phyloP scores from a whole-genome alignment of 1,140 invertebrate genomes.

The Lasioglossum baleicum region DNA sequence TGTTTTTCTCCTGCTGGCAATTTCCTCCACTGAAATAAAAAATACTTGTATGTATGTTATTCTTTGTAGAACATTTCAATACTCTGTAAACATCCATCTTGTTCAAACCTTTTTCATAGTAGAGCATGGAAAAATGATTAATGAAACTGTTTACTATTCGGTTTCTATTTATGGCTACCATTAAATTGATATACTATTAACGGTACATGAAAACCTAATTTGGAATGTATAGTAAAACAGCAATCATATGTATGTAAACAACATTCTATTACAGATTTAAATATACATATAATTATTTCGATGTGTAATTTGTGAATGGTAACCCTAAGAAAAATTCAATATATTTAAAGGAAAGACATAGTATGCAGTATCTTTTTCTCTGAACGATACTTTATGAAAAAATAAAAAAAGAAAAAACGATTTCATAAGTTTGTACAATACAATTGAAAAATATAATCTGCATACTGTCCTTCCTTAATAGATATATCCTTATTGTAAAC shows the following conservation, averaged over 20 bases:
- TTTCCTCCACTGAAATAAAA: constrained; percentile 90
- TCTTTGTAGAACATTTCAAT: constrained; percentile 1
- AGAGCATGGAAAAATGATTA: constrained; percentile 14
- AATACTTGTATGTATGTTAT: constrained; percentile 19
- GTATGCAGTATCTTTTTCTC: constrained; percentile 48
- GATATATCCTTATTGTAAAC: constrained; percentile 28
- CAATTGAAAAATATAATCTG: constrained; percentile 32
- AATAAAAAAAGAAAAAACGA: too few species aligned
- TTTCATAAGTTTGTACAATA: background rate
- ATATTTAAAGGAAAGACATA: constrained; percentile 49
- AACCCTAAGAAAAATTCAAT: constrained; percentile 24
- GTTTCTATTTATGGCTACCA: constrained; percentile 26
- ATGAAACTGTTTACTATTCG: constrained; percentile 25
- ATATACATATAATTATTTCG: background rate
- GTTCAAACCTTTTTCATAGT: constrained; percentile 11
- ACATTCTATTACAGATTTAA: too few species aligned
- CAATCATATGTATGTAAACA: too few species aligned
- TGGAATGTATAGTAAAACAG: too few species aligned
- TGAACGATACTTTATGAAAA: background rate
- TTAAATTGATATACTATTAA: background rate
- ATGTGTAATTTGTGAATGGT: constrained; percentile 14
- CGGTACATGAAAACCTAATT: too few species aligned
- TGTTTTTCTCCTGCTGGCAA: constrained; percentile 93
- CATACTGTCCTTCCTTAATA: constrained; percentile 50
- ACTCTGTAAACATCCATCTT: constrained; percentile 10